phyloP scores from a whole-genome alignment of 2,888 invertebrate genomes.

The Cylindroiulus punctatus region DNA sequence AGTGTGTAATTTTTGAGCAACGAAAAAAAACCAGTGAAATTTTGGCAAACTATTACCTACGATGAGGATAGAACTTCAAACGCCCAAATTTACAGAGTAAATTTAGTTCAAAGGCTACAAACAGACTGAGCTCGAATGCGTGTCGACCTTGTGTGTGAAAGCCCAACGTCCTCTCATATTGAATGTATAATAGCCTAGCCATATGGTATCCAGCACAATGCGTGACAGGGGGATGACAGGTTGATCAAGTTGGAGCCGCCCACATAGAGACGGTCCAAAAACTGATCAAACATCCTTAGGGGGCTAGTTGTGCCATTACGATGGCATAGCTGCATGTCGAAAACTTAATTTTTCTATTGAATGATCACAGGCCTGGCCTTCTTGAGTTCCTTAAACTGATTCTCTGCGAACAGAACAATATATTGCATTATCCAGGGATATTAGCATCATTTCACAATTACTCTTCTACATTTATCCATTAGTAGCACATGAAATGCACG shows the following conservation, averaged over 20 bases:
- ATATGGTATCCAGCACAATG: neutral
- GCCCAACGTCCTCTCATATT: slow-evolving; percentile 27
- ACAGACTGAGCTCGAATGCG: neutral
- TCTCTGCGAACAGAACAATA: no score
- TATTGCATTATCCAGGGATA: no score
- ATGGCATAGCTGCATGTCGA: neutral
- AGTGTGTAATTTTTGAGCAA: no score
- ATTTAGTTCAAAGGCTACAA: neutral
- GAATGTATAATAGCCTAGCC: neutral
- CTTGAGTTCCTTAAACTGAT: no score
- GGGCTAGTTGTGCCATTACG: neutral
- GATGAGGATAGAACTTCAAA: no score
- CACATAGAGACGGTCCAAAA: neutral
- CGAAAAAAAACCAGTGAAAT: no score
- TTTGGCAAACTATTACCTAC: no score
- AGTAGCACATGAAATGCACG: neutral
- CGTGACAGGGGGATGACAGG: slow-evolving; percentile 8
- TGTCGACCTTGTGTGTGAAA: slow-evolving; percentile 11
- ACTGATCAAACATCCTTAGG: neutral
- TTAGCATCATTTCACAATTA: no score
- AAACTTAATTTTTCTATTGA: no score
- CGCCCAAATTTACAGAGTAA: no score
- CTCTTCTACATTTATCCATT: no score
- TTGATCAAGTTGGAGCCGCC: slow-evolving; percentile 14
- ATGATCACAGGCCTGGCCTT: no score